Base-by-base conservation (phyloP, 2,888 invertebrate species). In the Schrankia costaestrigalis region DNA sequence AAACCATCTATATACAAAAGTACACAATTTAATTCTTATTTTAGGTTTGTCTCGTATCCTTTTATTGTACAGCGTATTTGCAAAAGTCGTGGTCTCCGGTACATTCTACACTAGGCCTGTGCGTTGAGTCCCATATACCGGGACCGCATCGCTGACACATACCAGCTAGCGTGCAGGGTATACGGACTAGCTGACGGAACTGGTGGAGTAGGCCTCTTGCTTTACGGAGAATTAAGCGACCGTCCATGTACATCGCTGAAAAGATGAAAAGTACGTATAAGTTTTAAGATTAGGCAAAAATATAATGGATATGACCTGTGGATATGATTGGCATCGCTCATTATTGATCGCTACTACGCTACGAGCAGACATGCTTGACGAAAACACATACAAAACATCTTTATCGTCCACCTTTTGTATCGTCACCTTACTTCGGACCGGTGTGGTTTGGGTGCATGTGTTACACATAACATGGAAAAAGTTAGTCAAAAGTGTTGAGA, bases 231-330 rank as follows among this genome's bases (percentile, higher is more conserved):
- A 98, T 96, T 10, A 97, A 84, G 24, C 94, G 93, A 0, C 97
- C 97, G 72, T 97, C 97, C 98, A 98, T 98, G 74, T 97, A 98
- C 95, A 97, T 97, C 11, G 98, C 97, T 92, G 72, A 27, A 74
- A 71, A 4, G 9, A 35, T 3, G n/a, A 25, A 8, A 12, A 25
- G 0, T 23, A 3, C 3, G 6, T 11, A 9, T 6, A 7, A 10
- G 2, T 3, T 11, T 23, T 1, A 23, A 23, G 6, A 11, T 2
- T 4, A 23, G 7, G 7, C 17, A 17, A 4, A 17, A 7, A 5
- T 17, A n/a, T n/a, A n/a, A n/a, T n/a, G n/a, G n/a, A n/a, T n/a
- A n/a, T n/a, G n/a, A n/a, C n/a, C n/a, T n/a, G n/a, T n/a, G n/a
- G n/a, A n/a, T n/a, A n/a, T n/a, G n/a, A n/a, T n/a, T n/a, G n/a